phyloP scores from a whole-genome alignment of 2,113 vertebrate genomes.

The Lamprotornis superbus region DNA sequence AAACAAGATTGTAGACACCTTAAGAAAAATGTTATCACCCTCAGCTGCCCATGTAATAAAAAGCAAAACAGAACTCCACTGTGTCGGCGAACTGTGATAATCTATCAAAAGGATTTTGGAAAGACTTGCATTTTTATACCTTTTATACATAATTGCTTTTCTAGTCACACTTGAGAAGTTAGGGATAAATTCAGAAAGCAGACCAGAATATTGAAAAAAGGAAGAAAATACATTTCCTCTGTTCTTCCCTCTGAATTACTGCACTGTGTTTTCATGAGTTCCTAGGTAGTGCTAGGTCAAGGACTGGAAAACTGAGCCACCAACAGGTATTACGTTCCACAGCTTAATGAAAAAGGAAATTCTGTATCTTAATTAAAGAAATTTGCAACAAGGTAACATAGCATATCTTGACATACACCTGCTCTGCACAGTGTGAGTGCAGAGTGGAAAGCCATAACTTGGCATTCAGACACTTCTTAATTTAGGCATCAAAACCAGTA shows the following conservation, averaged over 20 bases:
- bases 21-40: not conserved
- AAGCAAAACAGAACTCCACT: not conserved
- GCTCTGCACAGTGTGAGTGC: not conserved
- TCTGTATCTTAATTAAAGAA: not conserved
- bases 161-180: not conserved
- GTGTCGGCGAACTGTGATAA: not conserved
- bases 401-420: not conserved
- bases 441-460: not conserved
- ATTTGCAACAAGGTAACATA: not conserved
- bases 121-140: not conserved
- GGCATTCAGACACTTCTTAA: not conserved
- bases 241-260: not conserved
- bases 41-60: not conserved
- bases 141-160: not conserved
- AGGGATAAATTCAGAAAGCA: not conserved
- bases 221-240: not conserved
- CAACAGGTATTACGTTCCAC: not conserved
- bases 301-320: not conserved
- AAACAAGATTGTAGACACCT: not conserved
- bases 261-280: not conserved
- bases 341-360: not conserved
- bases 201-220: not conserved
- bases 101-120: not conserved
- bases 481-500: not conserved
- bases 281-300: not conserved